Percentiles rank a stretch among this genome's conserved stretches.
Conservation (phyloP, 2,113 vertebrate species). For the Thinocorus orbignyianus region DNA sequence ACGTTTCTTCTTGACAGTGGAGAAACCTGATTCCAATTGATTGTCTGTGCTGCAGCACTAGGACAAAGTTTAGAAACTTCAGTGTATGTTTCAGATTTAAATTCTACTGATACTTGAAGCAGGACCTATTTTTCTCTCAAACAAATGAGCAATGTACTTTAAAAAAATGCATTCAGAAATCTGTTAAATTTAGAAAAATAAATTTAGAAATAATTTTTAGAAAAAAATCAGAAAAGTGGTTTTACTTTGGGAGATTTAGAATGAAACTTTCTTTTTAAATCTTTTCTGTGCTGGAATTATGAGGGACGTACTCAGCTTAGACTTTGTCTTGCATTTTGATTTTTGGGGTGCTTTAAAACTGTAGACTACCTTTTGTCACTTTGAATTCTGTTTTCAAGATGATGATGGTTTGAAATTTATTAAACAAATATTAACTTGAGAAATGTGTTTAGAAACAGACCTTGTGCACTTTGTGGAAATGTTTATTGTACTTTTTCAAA, state of each 20-base stretch:
- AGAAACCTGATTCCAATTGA: neutral
- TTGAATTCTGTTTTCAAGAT: neutral
- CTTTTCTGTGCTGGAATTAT: neutral
- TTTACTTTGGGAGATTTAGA: neutral
- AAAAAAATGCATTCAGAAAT: neutral
- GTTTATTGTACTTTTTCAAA: conserved; percentile 29
- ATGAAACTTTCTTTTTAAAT: neutral
- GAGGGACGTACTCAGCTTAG: neutral
- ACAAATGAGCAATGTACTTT: neutral
- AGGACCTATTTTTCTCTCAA: neutral
- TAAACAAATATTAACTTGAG: neutral
- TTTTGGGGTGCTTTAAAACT: neutral
- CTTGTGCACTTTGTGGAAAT: neutral
- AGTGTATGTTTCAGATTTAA: neutral
- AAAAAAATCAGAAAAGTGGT: no score
- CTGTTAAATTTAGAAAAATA: no score
- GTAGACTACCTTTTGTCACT: neutral
- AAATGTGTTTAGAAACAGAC: neutral
- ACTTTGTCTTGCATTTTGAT: neutral
- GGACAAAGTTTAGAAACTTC: neutral
- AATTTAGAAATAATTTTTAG: no score
- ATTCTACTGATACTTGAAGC: neutral
- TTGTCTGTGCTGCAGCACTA: neutral
- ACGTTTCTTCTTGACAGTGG: neutral
- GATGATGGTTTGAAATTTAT: neutral